These are phyloP conservation scores for Corythoichthys intestinalis DNA, from an alignment of 2,113 vertebrate genomes.

Conservation along the genomic window DNA sequence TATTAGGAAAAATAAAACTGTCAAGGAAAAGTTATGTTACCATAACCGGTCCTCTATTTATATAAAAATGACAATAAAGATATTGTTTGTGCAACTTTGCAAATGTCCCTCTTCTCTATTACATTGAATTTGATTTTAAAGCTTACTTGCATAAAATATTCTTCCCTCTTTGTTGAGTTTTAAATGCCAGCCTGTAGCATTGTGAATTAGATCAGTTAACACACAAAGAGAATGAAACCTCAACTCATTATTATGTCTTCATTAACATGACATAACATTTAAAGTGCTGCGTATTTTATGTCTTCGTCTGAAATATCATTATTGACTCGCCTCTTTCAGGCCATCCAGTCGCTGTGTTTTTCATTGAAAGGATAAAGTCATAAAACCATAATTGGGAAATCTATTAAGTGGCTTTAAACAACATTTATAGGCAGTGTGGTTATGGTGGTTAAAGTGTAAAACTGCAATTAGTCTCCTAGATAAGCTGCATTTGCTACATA, in stretches of 20 bases:
- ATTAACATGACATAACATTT: slow-evolving; percentile 8
- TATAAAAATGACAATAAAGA: no score
- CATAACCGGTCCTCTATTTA: no score
- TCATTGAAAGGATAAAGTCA: slow-evolving; percentile 3
- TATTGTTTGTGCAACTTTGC: not conserved
- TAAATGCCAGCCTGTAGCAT: slow-evolving; percentile 2
- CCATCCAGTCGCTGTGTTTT: not conserved
- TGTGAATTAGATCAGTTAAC: not conserved
- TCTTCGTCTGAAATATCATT: slow-evolving; percentile 4
- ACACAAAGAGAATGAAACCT: not conserved
- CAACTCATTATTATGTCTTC: slow-evolving; percentile 5
- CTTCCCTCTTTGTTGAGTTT: not conserved
- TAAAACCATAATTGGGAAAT: slow-evolving; percentile 3
- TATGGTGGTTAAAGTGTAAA: not conserved
- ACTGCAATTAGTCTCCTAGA: slow-evolving; percentile 6
- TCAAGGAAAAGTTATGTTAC: no score
- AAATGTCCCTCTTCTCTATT: not conserved
- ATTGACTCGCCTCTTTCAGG: not conserved
- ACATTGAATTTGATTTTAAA: not conserved
- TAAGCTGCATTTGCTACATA: slow-evolving; percentile 15
- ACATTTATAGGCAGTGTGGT: not conserved
- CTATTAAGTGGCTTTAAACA: slow-evolving; percentile 8
- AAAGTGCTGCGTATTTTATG: not conserved
- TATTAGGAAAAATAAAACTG: no score
- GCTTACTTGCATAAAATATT: not conserved